Base-by-base conservation (phyloP, 2,113 vertebrate genomes). In the Meleagris gallopavo region DNA sequence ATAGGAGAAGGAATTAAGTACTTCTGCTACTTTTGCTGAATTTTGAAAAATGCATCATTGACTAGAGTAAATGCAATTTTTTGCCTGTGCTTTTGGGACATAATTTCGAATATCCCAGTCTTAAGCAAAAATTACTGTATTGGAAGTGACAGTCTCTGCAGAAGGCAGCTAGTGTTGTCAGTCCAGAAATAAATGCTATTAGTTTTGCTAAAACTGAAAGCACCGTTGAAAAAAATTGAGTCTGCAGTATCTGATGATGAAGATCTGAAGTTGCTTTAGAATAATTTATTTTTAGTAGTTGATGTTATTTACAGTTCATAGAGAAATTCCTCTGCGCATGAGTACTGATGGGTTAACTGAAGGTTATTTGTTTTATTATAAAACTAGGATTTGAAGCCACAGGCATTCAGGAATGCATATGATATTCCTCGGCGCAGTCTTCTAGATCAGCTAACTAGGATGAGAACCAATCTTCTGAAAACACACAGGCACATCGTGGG, bases 401-500 rank as follows among this genome's bases (percentile, higher is more conserved):
- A 98, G 80, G 97, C 98, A 12, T 98, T 98, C 61, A 97, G 98
- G 91, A 98, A 98, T 91, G 98, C 98, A 0, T 98, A 98, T n/a
- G 98, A 98, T 96, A 98, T 98, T 97, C 98, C 98, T 76, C 98
- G 98, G 27, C 95, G 80, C 92, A 97, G 80, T 96, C 97, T 98
- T 72, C 87, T 98, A 86, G 98, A 98, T 92, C 98, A 98, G 81
- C 94, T 98, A 82, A 98, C 98, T 40, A 97, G 98, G 91, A 98
- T 98, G 98, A 98, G 98, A 97, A 97, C 98, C 61, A 98, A 98
- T 71, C 95, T 98, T 69, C 91, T 98, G 96, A 98, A 98, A 97
- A 98, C 96, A 27, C 98, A 97, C 74, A 98, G 97, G 48, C 97
- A 97, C 92, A 98, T 98, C 70, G 94, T 96, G 36, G 98, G 98